A percentile compares a stretch with the other conserved stretches of the same genome.
Evolutionary conservation across 2,888 invertebrate species (phyloP).

Genomic region (Lacanobia oleracea): DNA sequence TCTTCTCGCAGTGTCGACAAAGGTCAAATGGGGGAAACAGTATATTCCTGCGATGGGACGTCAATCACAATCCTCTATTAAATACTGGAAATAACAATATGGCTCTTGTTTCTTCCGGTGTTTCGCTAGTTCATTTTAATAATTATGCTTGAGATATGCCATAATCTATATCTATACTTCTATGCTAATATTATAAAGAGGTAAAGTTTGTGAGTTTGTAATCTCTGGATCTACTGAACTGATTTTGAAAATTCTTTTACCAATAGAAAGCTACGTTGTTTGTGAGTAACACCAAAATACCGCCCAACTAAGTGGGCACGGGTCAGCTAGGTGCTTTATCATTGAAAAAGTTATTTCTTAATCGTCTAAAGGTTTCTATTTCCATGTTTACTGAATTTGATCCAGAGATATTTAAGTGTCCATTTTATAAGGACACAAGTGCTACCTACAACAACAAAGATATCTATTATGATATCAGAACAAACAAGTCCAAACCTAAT

Average conservation of each 20-base stretch:
- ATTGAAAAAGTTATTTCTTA: too few species aligned
- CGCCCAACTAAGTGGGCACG: too few species aligned
- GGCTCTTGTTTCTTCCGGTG: slow-evolving; percentile 12
- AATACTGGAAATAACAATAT: slow-evolving; percentile 7
- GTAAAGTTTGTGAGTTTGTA: too few species aligned
- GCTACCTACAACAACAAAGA: slow-evolving; percentile 10
- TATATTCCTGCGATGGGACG: slow-evolving; percentile 7
- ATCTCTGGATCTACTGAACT: too few species aligned
- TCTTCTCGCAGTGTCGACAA: slow-evolving; percentile 21
- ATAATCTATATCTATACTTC: too few species aligned
- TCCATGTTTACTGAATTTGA: not conserved
- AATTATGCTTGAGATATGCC: not conserved
- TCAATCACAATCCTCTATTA: slow-evolving; percentile 6
- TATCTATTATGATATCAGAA: slow-evolving; percentile 29
- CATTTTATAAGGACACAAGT: slow-evolving; percentile 4
- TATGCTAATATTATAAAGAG: too few species aligned
- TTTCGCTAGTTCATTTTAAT: not conserved
- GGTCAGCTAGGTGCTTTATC: too few species aligned
- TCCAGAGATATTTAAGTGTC: not conserved
- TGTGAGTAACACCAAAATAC: too few species aligned
- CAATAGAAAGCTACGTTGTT: too few species aligned
- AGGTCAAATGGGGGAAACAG: slow-evolving; percentile 34
- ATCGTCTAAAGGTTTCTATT: not conserved
- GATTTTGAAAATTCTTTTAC: too few species aligned
- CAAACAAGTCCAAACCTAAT: slow-evolving; percentile 40